Conservation (phyloP, 1,140 invertebrate species). For the Zophobas morio region DNA sequence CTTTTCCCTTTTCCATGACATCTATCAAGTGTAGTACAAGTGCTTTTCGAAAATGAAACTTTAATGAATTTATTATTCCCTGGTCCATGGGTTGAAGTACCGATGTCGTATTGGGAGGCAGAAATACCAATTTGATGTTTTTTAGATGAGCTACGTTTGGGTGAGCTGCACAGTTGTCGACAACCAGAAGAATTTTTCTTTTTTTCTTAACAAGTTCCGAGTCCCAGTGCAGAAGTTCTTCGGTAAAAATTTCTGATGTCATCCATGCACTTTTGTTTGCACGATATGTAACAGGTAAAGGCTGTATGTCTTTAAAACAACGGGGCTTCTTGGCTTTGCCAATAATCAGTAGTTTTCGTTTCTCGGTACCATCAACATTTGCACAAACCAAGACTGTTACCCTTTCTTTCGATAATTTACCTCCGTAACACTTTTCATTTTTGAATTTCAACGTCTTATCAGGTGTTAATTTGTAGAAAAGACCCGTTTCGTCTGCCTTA, state of each 20-base stretch:
- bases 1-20: too few species aligned
- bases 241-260: slow-evolving; percentile 49
- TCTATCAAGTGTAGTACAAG: slow-evolving; percentile 5
- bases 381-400: slow-evolving; percentile 56
- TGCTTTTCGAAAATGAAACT: slow-evolving; percentile 41
- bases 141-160: slow-evolving; percentile 36
- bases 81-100: slow-evolving; percentile 50
- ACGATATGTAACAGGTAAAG: too few species aligned
- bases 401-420: slow-evolving; percentile 57
- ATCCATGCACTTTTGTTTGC: slow-evolving; percentile 54
- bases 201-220: slow-evolving; percentile 40
- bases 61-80: slow-evolving; percentile 47
- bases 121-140: slow-evolving; percentile 50
- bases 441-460: slow-evolving; percentile 64
- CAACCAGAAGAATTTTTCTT: slow-evolving; percentile 45
- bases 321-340: too few species aligned
- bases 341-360: slow-evolving; percentile 66
- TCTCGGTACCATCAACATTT: slow-evolving; percentile 64
- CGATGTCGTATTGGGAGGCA: slow-evolving; percentile 49
- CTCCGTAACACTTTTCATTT: slow-evolving; percentile 58
- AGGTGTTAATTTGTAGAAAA: slow-evolving; percentile 66
- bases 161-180: slow-evolving; percentile 50
- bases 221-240: slow-evolving; percentile 44
- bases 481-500: slow-evolving; percentile 66
- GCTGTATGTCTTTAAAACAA: too few species aligned